Evolutionary conservation across 2,888 invertebrate genomes (phyloP), one percentile per base, ranked within the genome.

Genomic region (Pelosia muscerda): DNA sequence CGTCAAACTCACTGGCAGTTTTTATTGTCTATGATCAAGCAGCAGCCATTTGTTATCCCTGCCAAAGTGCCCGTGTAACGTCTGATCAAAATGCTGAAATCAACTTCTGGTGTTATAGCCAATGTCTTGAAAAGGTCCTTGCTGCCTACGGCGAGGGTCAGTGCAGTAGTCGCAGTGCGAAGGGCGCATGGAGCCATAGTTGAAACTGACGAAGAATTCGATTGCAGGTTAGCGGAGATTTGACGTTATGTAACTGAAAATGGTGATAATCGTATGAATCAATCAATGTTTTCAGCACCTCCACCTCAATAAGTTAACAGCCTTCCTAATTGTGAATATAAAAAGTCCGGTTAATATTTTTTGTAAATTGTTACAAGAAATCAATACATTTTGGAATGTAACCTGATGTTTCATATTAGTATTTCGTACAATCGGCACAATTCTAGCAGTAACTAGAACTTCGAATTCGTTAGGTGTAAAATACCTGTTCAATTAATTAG

Each of bases 171-270:
- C 54, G 83, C 91, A 23, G 85, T 88, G 64, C 87, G 94, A 65
- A 86, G 85, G 72, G 65, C 90, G 42, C 96, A 96, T 80, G 95
- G 88, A 13, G 95, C 92, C 15, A 89, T 95, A 56, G 95, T 95
- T 28, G 98, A 98, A 91, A 96, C 97, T 54, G 98, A 98, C 76
- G 98, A 97, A 85, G 97, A 98, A 86, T 98, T 98, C 91, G 98
- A 98, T 91, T 93, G 95, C 81, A 96, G 96, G 93, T 95, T 93
- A 94, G 91, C 71, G 75, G 76, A 76, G 77, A 78, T 88, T 86
- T 93, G 90, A 93, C 90, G 93, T 95, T 95, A 95, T 95, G 94
- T 95, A 93, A 94, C 90, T 89, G 77, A 84, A 88, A 88, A 88
- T 85, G 76, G 76, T 83, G 76, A 71, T 80, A 74, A 73, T 78